Evolutionary conservation across 2,113 vertebrate species (phyloP).

Genomic region (Psephotus haematonotus): DNA sequence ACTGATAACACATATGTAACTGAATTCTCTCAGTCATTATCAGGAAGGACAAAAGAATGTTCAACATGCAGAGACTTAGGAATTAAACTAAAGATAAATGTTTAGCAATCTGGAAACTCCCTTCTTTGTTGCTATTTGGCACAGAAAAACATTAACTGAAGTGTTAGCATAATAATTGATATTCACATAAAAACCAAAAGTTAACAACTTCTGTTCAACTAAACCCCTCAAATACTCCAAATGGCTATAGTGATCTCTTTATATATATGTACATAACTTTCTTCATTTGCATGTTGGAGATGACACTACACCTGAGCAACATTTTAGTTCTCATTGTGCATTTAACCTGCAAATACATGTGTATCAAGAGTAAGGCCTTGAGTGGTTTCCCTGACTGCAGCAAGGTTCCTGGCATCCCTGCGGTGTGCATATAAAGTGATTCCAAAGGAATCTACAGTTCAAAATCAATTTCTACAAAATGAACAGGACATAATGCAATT

Average conservation of each 20-base stretch:
- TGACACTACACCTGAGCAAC: background rate
- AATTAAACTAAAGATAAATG: background rate
- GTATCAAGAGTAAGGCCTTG: background rate
- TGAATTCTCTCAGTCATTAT: background rate
- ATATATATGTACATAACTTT: background rate
- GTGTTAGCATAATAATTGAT: background rate
- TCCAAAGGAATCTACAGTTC: background rate
- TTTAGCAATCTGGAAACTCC: background rate
- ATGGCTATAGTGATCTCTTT: background rate
- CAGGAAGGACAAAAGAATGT: background rate
- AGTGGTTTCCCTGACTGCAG: background rate
- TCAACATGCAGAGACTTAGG: background rate
- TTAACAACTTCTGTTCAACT: background rate
- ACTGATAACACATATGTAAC: background rate
- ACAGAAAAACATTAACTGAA: background rate
- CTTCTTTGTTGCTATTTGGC: background rate
- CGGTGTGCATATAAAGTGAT: background rate
- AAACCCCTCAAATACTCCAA: background rate
- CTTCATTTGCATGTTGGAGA: background rate
- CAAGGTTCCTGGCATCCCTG: background rate
- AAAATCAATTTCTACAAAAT: background rate
- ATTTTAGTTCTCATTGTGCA: background rate
- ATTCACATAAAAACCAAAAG: background rate
- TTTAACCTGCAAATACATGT: background rate
- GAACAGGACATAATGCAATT: background rate